Percentiles rank a stretch among this genome's conserved stretches.
These are phyloP conservation scores for Caenorhabditis sinica DNA, from an alignment of 2,888 invertebrate species.

Conservation along the genomic window DNA sequence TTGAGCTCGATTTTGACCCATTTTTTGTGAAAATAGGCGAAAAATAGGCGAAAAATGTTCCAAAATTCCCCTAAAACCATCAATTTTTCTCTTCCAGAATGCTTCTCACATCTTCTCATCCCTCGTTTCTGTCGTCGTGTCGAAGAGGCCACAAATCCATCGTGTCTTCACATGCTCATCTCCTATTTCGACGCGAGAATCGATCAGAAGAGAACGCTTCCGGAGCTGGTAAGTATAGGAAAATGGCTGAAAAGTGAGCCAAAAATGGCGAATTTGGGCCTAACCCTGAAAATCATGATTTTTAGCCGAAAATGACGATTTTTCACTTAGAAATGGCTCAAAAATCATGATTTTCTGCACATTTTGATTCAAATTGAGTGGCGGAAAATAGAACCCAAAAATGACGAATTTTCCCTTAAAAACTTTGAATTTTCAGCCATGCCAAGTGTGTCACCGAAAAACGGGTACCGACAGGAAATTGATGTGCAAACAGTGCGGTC, in stretches of 20 bases:
- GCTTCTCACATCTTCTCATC: slow-evolving; percentile 61
- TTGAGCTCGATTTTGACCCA: not conserved
- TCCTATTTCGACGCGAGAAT: slow-evolving; percentile 67
- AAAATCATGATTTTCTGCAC: no score
- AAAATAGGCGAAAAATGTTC: not conserved
- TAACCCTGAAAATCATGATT: no score
- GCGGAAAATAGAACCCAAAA: no score
- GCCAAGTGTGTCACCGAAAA: slow-evolving; percentile 42
- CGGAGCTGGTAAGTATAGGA: slow-evolving; percentile 29
- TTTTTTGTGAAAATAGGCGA: not conserved
- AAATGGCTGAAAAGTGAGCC: slow-evolving; percentile 2
- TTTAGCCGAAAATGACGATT: slow-evolving; percentile 4
- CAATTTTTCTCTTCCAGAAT: slow-evolving; percentile 41
- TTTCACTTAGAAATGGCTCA: no score
- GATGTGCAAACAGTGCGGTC: slow-evolving; percentile 48
- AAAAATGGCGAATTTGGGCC: not conserved
- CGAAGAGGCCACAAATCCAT: slow-evolving; percentile 51
- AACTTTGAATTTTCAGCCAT: slow-evolving; percentile 32
- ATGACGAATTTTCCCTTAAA: no score
- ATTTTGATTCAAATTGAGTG: no score
- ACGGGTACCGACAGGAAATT: slow-evolving; percentile 26
- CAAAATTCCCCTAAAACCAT: not conserved
- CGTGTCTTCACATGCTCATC: slow-evolving; percentile 66
- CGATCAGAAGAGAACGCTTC: slow-evolving; percentile 31
- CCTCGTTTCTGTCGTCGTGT: slow-evolving; percentile 60